Evolutionary conservation across 2,113 vertebrate species (phyloP), one percentile per base, ranked within the genome.

Genomic region (Gambusia holbrooki): DNA sequence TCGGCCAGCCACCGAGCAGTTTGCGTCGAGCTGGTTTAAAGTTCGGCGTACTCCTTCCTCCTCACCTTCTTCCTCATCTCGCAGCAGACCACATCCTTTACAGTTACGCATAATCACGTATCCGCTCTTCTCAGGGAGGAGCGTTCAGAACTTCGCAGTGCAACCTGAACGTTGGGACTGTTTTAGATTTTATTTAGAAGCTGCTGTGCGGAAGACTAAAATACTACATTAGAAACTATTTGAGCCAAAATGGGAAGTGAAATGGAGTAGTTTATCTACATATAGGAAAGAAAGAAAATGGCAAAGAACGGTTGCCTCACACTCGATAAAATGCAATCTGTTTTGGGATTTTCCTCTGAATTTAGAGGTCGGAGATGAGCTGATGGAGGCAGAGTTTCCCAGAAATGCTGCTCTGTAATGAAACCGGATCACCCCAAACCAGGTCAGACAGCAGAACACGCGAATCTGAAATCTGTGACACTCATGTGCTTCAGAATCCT

Each of bases 41-140:
- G 72, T 81, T 88, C 71, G 63, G 71, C 25, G 70, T 63, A 61
- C 75, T 88, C 72, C 90, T 90, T 87, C 88, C 89, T 86, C 76
- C 73, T 82, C 85, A 78, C 81, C 74, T 89, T 88, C 89, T 92
- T 90, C 86, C 92, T 92, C 92, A 90, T 93, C 88, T 89, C 78
- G 42, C 62, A 81, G 62, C 68, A 62, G 69, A 93, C 93, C 94
- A 95, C 94, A 95, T 95, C 95, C 95, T 95, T 91, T 93, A 62
- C 27, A 1, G 79, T 84, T 89, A 84, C 87, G 85, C 77, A 77
- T 79, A 80, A n/a, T 74, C 63, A 69, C 51, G 65, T 79, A 90
- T 86, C 87, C 69, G 85, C 76, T 87, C 28, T 51, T 45, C 37
- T 66, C 28, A 1, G 70, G 63, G 63, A 77, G 77, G 80, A 75